A percentile compares a stretch with the other conserved stretches of the same genome.
These are phyloP conservation scores for Decapterus maruadsi DNA, from an alignment of 2,797 vertebrate genomes.

Conservation along the genomic window DNA sequence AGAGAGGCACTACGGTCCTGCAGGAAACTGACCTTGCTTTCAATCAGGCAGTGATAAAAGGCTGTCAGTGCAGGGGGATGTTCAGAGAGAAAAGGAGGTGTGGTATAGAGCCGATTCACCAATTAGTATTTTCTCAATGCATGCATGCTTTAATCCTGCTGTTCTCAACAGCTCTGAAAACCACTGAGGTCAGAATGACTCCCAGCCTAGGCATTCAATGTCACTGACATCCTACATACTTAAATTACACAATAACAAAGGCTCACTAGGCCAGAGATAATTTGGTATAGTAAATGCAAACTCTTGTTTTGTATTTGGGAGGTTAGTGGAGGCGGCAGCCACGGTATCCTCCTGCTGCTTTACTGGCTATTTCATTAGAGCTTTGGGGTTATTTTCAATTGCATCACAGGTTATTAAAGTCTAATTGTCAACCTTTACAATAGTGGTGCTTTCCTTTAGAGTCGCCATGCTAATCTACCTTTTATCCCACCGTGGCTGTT, in stretches of 20 bases:
- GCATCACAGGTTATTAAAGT: slow-evolving; percentile 69
- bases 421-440: slow-evolving; percentile 43
- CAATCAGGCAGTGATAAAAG: slow-evolving; percentile 50
- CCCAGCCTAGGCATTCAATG: slow-evolving; percentile 35
- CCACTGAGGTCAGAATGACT: slow-evolving; percentile 64
- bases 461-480: slow-evolving; percentile 38
- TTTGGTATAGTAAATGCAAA: slow-evolving; percentile 34
- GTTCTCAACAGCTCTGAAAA: slow-evolving; percentile 57
- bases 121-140: slow-evolving; percentile 63
- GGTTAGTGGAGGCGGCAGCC: slow-evolving; percentile 30
- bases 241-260: slow-evolving; percentile 50
- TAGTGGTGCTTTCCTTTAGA: slow-evolving; percentile 24
- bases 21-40: slow-evolving; percentile 66
- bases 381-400: slow-evolving; percentile 60
- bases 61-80: slow-evolving; percentile 52
- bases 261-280: slow-evolving; percentile 42
- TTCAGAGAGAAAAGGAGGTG: slow-evolving; percentile 34
- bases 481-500: slow-evolving; percentile 44
- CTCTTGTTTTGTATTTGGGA: slow-evolving; percentile 36
- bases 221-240: slow-evolving; percentile 46
- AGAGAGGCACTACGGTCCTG: slow-evolving; percentile 33
- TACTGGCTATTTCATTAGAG: slow-evolving; percentile 50
- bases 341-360: slow-evolving; percentile 39
- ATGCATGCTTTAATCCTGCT: slow-evolving; percentile 64
- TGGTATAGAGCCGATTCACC: slow-evolving; percentile 41